Percentiles rank a stretch among this genome's conserved stretches.
These are phyloP conservation scores for Alouatta palliata DNA, from an alignment of 2,113 vertebrate species.

Conservation along the genomic window DNA sequence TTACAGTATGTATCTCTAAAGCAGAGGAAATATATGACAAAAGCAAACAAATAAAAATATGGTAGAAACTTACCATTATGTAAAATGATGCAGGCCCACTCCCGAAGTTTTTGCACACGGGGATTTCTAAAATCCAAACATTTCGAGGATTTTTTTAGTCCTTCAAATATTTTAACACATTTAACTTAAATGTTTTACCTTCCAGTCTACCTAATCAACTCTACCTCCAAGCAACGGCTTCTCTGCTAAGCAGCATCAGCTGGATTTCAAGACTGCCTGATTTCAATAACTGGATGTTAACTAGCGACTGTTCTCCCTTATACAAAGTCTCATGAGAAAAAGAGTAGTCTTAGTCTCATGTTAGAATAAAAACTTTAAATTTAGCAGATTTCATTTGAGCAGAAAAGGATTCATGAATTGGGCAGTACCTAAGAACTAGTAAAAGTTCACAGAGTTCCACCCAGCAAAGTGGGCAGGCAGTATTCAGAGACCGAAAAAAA, in stretches of 20 bases:
- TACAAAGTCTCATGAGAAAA: neutral
- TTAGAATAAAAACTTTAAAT: neutral
- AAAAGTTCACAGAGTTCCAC: neutral
- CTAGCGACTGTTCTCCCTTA: accelerated
- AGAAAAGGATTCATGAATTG: neutral
- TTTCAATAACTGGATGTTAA: neutral
- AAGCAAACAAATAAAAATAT: no score
- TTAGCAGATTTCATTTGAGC: neutral
- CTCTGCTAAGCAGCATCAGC: neutral
- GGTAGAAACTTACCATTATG: accelerated
- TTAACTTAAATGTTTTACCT: neutral
- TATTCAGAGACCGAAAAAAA: neutral
- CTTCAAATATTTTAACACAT: neutral
- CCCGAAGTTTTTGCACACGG: neutral
- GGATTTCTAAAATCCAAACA: neutral
- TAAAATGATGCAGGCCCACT: accelerated
- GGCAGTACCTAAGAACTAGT: neutral
- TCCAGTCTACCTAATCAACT: neutral
- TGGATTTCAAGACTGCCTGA: neutral
- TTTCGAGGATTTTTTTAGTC: neutral
- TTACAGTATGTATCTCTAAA: neutral
- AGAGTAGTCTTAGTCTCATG: neutral
- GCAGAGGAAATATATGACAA: neutral
- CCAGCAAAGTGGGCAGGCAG: neutral
- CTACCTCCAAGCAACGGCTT: neutral